Evolutionary conservation across 2,113 vertebrate genomes (phyloP).

Genomic region (Chloebia gouldiae): DNA sequence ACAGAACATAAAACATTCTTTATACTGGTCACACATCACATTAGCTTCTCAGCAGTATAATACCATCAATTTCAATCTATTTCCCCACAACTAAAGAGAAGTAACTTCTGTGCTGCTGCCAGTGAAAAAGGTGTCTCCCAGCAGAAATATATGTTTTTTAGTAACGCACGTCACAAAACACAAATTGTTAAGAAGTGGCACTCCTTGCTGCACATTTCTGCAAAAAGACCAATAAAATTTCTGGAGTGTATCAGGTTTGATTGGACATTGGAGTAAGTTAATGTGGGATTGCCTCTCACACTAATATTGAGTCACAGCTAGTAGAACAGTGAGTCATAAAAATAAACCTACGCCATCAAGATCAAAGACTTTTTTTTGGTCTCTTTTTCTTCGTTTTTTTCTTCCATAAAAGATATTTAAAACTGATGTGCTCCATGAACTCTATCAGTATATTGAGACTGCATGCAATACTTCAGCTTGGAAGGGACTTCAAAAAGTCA

Average conservation of each 20-base stretch:
- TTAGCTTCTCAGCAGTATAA: background rate
- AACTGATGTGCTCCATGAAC: background rate
- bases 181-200: background rate
- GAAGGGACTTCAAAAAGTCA: background rate
- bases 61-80: background rate
- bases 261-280: background rate
- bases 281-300: background rate
- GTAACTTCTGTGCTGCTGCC: background rate
- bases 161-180: background rate
- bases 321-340: background rate
- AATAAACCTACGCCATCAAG: background rate
- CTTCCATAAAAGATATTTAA: background rate
- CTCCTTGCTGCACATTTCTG: background rate
- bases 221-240: background rate
- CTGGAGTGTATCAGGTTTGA: background rate
- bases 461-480: background rate
- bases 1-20: background rate
- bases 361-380: background rate
- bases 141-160: background rate
- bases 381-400: background rate
- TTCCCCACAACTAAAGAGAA: background rate
- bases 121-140: background rate
- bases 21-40: background rate
- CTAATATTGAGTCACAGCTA: background rate
- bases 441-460: background rate